Evolutionary conservation across 2,113 vertebrate species (phyloP).

Genomic region (Montifringilla adamsi): DNA sequence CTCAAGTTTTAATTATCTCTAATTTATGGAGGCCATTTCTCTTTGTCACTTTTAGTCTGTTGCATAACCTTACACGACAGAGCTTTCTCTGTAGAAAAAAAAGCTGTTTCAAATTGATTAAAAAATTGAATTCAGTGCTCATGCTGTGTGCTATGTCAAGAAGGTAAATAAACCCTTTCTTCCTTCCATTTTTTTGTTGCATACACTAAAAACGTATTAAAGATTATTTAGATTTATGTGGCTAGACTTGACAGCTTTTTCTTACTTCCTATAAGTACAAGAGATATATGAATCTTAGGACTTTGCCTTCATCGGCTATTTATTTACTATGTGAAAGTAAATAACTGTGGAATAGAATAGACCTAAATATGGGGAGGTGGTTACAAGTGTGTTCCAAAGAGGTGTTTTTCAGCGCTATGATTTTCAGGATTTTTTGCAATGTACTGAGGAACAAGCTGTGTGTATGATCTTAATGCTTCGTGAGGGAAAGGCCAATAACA

Average conservation of each 20-base stretch:
- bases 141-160: background rate
- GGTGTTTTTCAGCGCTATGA: background rate
- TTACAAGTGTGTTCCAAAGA: background rate
- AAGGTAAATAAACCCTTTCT: background rate
- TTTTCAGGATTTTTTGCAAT: background rate
- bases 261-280: background rate
- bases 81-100: background rate
- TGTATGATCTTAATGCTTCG: background rate
- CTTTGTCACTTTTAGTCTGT: background rate
- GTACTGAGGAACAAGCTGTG: background rate
- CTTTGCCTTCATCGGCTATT: background rate
- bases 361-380: background rate
- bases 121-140: background rate
- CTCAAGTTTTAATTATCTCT: background rate
- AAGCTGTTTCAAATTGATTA: background rate
- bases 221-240: background rate
- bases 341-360: background rate
- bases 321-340: background rate
- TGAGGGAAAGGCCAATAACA: fast-evolving
- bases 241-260: background rate
- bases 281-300: background rate
- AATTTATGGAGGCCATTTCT: background rate
- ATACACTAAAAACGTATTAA: background rate
- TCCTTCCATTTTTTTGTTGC: background rate
- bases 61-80: background rate